Evolutionary conservation across 2,888 invertebrate species (phyloP).

Genomic region (Cyaniris semiargus): DNA sequence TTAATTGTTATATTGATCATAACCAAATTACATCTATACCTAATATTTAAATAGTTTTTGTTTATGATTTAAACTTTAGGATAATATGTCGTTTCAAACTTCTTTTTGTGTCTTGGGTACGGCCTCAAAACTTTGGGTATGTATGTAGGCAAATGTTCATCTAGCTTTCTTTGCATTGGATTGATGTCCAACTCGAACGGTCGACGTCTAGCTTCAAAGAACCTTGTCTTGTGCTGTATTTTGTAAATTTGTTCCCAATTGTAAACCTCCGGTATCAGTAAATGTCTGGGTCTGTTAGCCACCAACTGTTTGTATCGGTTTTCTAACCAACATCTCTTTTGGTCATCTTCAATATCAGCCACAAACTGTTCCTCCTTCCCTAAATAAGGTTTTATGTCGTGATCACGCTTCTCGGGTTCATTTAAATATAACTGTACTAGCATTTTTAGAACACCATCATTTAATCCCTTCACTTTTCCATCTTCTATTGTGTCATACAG

Average conservation of each 20-base stretch:
- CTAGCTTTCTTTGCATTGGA: conserved; percentile 82
- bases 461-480: conserved; percentile 87
- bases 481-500: conserved; percentile 88
- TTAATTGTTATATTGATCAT: conserved; percentile 1
- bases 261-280: conserved; percentile 84
- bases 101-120: conserved; percentile 81
- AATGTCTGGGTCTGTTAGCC: conserved; percentile 83
- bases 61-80: conserved; percentile 70
- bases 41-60: neutral
- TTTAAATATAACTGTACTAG: conserved; percentile 88
- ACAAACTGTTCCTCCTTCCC: conserved; percentile 76
- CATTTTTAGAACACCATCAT: conserved; percentile 87
- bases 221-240: conserved; percentile 84
- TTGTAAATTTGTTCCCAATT: conserved; percentile 93
- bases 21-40: neutral
- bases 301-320: conserved; percentile 84
- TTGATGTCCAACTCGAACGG: conserved; percentile 85
- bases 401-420: conserved; percentile 81
- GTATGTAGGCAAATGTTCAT: conserved; percentile 85
- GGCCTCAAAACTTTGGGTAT: conserved; percentile 85
- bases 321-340: conserved; percentile 86
- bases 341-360: conserved; percentile 85
- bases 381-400: conserved; percentile 87
- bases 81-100: conserved; percentile 85
- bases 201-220: conserved; percentile 84